Base-by-base conservation (phyloP, 2,113 vertebrate genomes). In the Colinus virginianus region DNA sequence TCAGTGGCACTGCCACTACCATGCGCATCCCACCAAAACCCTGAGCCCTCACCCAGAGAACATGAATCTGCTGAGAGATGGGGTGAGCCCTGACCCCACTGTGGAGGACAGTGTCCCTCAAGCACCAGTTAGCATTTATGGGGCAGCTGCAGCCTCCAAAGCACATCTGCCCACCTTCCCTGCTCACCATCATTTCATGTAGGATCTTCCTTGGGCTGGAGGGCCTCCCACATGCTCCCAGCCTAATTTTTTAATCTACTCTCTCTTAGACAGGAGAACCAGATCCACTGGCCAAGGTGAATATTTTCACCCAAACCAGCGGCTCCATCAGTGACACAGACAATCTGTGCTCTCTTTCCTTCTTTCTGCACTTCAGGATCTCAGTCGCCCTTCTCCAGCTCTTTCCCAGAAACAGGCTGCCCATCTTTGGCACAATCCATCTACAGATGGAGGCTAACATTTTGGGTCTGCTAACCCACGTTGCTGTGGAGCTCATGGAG, bases 1-100 rank as follows among this genome's bases (percentile, higher is more conserved):
- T 32, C 36, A 15, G 14, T 26, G 36, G 19, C 19, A 43, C 82
- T 32, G 30, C 14, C 58, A 7, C 14, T 0, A 0, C 61, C 34
- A 7, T 1, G 28, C 1, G 3, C n/a, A 78, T 15, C 32, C 43
- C 61, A 68, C 19, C 42, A 53, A 58, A 82, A 4, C 28, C 30
- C 20, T 30, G 21, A 78, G n/a, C 45, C 58, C 66, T 43, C 1
- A 0, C 26, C 40, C 16, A 16, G 22, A 61, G 75, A 78, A 7
- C 15, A 9, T 6, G 6, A 1, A 10, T 75, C 30, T 55, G 32
- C 53, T 26, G 11, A 42, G 32, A 53, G 43, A 58, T 51, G 53
- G 13, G 4, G 8, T 21, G 25, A 81, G 19, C 22, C 22, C 36
- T 34, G 32, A 19, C 58, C 32, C 30, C 62, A 38, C 36, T 36